Percentiles rank a stretch among this genome's conserved stretches.
These are phyloP conservation scores for Podarcis muralis DNA, from an alignment of 2,113 vertebrate genomes.

Conservation along the genomic window DNA sequence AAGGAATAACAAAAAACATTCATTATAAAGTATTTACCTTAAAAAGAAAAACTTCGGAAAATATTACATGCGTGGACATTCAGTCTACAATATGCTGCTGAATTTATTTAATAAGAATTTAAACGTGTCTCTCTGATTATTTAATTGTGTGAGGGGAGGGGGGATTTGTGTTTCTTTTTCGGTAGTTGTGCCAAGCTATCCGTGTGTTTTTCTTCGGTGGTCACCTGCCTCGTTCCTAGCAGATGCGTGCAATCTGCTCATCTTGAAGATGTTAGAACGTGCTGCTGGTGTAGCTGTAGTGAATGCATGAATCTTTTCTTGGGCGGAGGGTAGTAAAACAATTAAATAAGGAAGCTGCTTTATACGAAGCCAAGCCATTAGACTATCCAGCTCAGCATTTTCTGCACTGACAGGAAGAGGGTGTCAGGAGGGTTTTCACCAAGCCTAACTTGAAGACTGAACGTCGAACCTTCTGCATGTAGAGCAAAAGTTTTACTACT, in stretches of 20 bases:
- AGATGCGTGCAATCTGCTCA: slow-evolving; percentile 88
- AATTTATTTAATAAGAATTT: slow-evolving; percentile 78
- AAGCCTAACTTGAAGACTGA: too few relatives aligned
- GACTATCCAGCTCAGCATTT: too few relatives aligned
- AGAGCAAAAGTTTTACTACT: too few relatives aligned
- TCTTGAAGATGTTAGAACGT: slow-evolving; percentile 85
- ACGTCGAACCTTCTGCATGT: too few relatives aligned
- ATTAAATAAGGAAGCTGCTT: background rate
- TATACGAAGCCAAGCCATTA: too few relatives aligned
- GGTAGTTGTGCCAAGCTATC: slow-evolving; percentile 90
- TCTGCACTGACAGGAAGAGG: too few relatives aligned
- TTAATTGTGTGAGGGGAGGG: slow-evolving; percentile 57
- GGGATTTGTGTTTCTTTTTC: slow-evolving; percentile 69
- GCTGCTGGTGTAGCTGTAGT: slow-evolving; percentile 77
- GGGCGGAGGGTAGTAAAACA: slow-evolving; percentile 58
- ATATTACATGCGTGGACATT: slow-evolving; percentile 37
- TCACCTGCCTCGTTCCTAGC: slow-evolving; percentile 94
- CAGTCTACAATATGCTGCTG: slow-evolving; percentile 68
- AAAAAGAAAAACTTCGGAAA: slow-evolving; percentile 39
- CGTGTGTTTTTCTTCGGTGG: slow-evolving; percentile 89
- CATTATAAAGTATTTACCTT: slow-evolving; percentile 17
- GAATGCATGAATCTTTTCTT: slow-evolving; percentile 72
- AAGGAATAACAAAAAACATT: background rate
- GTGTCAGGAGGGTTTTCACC: too few relatives aligned
- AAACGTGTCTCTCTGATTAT: slow-evolving; percentile 78